Evolutionary conservation across 2,797 vertebrate genomes (phyloP).

Genomic region (Hemitrygon akajei): DNA sequence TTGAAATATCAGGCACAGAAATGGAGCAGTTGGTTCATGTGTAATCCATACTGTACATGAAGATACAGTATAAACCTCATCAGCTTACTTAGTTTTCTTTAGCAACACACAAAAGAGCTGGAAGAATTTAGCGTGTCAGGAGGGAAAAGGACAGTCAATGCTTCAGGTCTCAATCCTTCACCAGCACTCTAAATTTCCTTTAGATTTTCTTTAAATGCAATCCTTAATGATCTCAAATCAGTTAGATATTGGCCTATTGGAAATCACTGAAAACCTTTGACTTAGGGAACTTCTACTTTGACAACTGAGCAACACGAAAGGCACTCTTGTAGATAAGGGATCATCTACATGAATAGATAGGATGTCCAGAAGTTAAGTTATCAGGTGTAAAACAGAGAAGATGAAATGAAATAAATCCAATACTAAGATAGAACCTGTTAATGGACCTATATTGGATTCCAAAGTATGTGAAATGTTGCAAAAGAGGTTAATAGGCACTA

Average conservation of each 20-base stretch:
- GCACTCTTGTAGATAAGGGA: background rate
- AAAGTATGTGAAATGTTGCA: background rate
- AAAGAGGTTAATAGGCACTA: background rate
- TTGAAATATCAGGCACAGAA: background rate
- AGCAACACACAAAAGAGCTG: no score
- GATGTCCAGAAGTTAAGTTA: background rate
- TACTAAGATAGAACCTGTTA: background rate
- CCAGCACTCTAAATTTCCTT: no score
- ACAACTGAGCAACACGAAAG: background rate
- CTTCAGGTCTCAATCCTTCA: no score
- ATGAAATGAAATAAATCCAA: background rate
- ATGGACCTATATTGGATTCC: background rate
- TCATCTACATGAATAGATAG: background rate
- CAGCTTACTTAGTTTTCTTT: background rate
- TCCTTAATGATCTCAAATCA: background rate
- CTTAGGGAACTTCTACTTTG: background rate
- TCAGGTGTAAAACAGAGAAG: background rate
- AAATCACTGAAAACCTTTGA: background rate
- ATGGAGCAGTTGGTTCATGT: no score
- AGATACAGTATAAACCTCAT: no score
- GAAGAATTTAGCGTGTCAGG: no score
- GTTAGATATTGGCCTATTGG: background rate
- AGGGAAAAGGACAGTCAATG: no score
- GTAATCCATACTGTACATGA: background rate
- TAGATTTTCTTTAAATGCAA: background rate